Percentiles rank a stretch among this genome's conserved stretches.
Conservation (phyloP, 2,888 invertebrate genomes). For the Phlogophora meticulosa region DNA sequence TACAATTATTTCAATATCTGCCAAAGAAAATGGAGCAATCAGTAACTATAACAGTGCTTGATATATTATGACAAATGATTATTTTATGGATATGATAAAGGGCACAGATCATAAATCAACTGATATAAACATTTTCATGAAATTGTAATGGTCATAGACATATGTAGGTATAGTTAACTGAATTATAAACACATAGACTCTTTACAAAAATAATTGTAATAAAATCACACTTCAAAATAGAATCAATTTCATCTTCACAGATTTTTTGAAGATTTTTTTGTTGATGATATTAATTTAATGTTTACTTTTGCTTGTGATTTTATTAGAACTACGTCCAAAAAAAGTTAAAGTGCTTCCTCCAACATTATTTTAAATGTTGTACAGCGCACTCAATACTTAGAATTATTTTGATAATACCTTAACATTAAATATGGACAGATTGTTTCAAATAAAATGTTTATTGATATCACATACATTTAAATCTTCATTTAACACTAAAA, state of each 20-base stretch:
- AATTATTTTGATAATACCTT: slow-evolving; percentile 68
- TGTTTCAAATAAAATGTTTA: slow-evolving; percentile 82
- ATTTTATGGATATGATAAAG: slow-evolving; percentile 49
- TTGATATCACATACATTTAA: slow-evolving; percentile 82
- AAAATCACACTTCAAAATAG: neutral
- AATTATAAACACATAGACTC: slow-evolving; percentile 46
- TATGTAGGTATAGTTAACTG: slow-evolving; percentile 52
- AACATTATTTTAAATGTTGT: slow-evolving; percentile 57
- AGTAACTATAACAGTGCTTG: slow-evolving; percentile 43
- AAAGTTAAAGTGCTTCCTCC: slow-evolving; percentile 31
- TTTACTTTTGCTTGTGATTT: slow-evolving; percentile 6
- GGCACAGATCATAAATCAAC: slow-evolving; percentile 49
- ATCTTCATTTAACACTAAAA: slow-evolving; percentile 71
- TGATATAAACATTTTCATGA: slow-evolving; percentile 47
- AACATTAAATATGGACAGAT: slow-evolving; percentile 81
- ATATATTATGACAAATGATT: slow-evolving; percentile 41
- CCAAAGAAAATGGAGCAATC: slow-evolving; percentile 24
- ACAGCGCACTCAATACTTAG: slow-evolving; percentile 67
- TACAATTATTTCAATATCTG: slow-evolving; percentile 30
- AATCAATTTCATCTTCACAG: neutral
- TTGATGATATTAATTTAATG: neutral
- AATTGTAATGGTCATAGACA: slow-evolving; percentile 51
- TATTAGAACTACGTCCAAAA: slow-evolving; percentile 41
- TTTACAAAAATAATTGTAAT: slow-evolving; percentile 35
- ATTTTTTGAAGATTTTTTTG: slow-evolving; percentile 15